Conservation (phyloP, 2,888 invertebrate species). For the Hymenopus coronatus region DNA sequence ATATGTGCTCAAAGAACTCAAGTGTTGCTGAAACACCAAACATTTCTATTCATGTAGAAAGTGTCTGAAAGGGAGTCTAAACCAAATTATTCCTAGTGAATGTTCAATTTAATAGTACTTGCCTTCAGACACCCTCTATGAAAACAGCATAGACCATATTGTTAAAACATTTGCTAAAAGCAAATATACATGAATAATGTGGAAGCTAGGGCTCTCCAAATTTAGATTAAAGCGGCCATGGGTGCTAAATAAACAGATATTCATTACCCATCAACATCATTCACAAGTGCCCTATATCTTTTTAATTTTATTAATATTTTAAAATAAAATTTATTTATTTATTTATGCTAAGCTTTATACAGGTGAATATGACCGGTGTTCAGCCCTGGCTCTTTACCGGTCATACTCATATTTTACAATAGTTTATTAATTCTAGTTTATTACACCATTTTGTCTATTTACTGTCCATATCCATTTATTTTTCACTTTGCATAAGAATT, state of each 20-base stretch:
- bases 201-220: neutral
- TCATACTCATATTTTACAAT: no score
- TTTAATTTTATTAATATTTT: no score
- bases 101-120: neutral
- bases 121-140: neutral
- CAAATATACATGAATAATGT: neutral
- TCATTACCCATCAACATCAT: neutral
- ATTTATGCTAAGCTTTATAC: no score
- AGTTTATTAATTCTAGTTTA: no score
- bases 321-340: no score
- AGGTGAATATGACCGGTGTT: no score
- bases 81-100: neutral
- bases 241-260: neutral
- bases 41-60: conserved; percentile 28
- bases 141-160: neutral
- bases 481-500: no score
- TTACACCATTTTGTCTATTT: no score
- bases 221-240: neutral
- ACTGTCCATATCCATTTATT: no score
- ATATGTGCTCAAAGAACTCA: conserved; percentile 49
- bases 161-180: neutral
- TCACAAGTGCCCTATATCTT: neutral
- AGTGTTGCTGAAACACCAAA: conserved; percentile 36
- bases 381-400: no score
- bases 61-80: neutral